Percentiles rank a stretch among this genome's conserved stretches.
These are phyloP conservation scores for Pyrrhosoma nymphula DNA, from an alignment of 2,888 invertebrate species.

Conservation along the genomic window DNA sequence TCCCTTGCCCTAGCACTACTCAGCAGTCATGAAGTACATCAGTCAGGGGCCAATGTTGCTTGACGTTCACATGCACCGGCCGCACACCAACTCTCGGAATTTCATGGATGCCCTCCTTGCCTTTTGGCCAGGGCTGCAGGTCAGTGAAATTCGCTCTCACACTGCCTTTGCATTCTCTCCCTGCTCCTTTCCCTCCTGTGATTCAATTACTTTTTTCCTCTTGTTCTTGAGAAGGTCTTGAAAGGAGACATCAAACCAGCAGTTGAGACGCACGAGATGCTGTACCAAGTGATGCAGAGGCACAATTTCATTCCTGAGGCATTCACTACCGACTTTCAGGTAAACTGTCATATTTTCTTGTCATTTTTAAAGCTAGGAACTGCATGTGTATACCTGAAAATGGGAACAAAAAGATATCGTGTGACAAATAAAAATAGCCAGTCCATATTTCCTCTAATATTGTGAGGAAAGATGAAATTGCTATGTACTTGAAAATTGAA, in stretches of 20 bases:
- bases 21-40: slow-evolving; percentile 97
- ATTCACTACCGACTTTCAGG: slow-evolving; percentile 97
- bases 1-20: slow-evolving; percentile 86
- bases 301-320: slow-evolving; percentile 99
- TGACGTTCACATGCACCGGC: slow-evolving; percentile 98
- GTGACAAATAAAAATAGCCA: no score
- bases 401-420: no score
- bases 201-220: slow-evolving; percentile 37
- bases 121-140: slow-evolving; percentile 99
- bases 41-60: slow-evolving; percentile 96
- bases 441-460: no score
- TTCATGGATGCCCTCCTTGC: slow-evolving; percentile 98
- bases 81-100: slow-evolving; percentile 94
- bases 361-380: neutral
- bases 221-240: slow-evolving; percentile 79
- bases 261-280: slow-evolving; percentile 99
- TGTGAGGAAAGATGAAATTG: no score
- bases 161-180: neutral
- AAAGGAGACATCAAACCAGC: slow-evolving; percentile 97
- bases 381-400: neutral
- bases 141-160: slow-evolving; percentile 74
- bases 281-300: slow-evolving; percentile 98
- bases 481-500: no score
- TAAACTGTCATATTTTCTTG: slow-evolving; percentile 73
- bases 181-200: slow-evolving; percentile 75